phyloP scores from a whole-genome alignment of 2,888 invertebrate genomes.

The Liodrosophila aerea region DNA sequence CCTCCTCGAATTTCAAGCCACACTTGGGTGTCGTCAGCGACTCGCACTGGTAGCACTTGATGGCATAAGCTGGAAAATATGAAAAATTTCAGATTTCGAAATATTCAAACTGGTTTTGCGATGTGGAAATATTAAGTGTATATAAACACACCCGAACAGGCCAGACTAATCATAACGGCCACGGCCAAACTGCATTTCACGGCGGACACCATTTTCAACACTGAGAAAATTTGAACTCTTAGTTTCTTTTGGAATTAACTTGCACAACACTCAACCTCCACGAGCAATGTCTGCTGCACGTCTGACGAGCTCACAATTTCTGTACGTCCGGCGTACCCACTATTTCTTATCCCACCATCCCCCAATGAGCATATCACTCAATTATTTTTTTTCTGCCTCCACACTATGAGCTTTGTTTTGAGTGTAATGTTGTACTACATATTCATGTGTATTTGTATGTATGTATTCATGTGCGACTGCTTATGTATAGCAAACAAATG shows the following conservation, averaged over 20 bases:
- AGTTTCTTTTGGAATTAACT: slow-evolving; percentile 7
- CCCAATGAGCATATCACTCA: slow-evolving; percentile 19
- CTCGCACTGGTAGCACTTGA: slow-evolving; percentile 81
- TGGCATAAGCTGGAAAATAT: slow-evolving; percentile 71
- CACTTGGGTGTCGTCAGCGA: slow-evolving; percentile 78
- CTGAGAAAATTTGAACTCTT: slow-evolving; percentile 10
- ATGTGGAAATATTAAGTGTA: neutral
- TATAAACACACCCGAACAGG: slow-evolving; percentile 56
- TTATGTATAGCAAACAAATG: neutral
- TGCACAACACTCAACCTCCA: slow-evolving; percentile 43
- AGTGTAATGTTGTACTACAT: slow-evolving; percentile 20
- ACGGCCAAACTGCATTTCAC: slow-evolving; percentile 66
- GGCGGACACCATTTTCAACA: slow-evolving; percentile 53
- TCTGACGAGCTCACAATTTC: slow-evolving; percentile 48
- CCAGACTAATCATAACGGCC: slow-evolving; percentile 67
- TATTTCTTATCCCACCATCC: slow-evolving; percentile 7
- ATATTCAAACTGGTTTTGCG: slow-evolving; percentile 6
- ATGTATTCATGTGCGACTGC: neutral
- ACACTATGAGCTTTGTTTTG: slow-evolving; percentile 31
- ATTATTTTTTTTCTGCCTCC: neutral
- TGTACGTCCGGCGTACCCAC: slow-evolving; percentile 13
- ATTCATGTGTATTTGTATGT: neutral
- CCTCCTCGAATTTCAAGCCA: slow-evolving; percentile 78
- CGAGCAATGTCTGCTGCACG: slow-evolving; percentile 64
- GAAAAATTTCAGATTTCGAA: neutral